These are phyloP conservation scores for Momotus momota DNA, from an alignment of 2,797 vertebrate species.

Conservation along the genomic window DNA sequence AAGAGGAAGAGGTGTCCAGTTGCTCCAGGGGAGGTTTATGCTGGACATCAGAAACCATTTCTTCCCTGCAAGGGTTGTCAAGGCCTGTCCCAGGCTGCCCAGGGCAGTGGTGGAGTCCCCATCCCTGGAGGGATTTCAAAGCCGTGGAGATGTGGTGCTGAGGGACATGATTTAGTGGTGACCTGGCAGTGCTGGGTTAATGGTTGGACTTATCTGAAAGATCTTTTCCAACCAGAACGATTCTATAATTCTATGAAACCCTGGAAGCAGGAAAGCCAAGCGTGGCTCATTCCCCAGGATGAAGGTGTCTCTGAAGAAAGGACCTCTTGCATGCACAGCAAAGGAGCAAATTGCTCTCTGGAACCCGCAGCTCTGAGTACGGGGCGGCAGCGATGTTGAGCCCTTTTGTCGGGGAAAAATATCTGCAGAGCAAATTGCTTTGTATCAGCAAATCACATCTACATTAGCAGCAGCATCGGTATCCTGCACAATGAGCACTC, in stretches of 20 bases:
- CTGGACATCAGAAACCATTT: too few relatives aligned
- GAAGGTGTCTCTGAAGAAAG: not conserved
- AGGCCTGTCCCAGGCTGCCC: too few relatives aligned
- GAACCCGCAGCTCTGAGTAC: not conserved
- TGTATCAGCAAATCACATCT: not conserved
- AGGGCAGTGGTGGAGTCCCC: too few relatives aligned
- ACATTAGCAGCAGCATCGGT: not conserved
- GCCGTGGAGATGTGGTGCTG: too few relatives aligned
- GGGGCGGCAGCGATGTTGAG: not conserved
- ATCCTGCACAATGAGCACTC: not conserved
- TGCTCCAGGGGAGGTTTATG: too few relatives aligned
- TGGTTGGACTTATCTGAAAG: too few relatives aligned
- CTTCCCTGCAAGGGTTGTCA: too few relatives aligned
- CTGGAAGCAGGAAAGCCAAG: not conserved
- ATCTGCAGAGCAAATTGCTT: conserved; percentile 2
- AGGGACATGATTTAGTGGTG: too few relatives aligned
- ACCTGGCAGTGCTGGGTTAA: too few relatives aligned
- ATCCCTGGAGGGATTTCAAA: too few relatives aligned
- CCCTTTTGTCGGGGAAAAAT: not conserved
- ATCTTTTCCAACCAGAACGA: not conserved
- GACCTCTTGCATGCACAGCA: not conserved
- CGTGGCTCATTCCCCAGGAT: not conserved
- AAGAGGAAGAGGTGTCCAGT: too few relatives aligned
- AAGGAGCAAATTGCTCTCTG: not conserved
- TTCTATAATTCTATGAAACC: not conserved